These are phyloP conservation scores for Drosophila saltans DNA, from an alignment of 1,140 invertebrate species.

Conservation along the genomic window DNA sequence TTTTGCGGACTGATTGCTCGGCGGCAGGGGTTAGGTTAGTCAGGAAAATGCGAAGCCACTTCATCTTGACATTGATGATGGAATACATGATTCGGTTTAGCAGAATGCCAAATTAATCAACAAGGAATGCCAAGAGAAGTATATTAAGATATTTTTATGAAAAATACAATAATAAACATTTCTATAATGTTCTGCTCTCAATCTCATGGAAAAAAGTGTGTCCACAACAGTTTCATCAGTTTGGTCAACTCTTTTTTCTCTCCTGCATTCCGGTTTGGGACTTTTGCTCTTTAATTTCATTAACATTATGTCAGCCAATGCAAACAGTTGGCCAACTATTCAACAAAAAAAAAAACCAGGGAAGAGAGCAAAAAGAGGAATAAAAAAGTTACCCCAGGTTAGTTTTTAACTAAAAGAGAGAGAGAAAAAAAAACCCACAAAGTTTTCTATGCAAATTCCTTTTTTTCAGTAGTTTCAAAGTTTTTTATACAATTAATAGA, in stretches of 20 bases:
- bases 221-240: neutral
- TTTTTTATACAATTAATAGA: conserved; percentile 69
- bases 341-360: conserved; percentile 10
- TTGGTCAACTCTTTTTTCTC: neutral
- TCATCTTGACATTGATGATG: conserved; percentile 51
- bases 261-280: neutral
- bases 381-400: neutral
- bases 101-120: neutral
- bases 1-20: conserved; percentile 23
- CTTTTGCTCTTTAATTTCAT: conserved; percentile 47
- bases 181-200: too few relatives aligned
- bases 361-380: neutral
- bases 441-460: conserved; percentile 43
- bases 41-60: conserved; percentile 25
- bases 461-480: conserved; percentile 19
- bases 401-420: neutral
- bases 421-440: neutral
- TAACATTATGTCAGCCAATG: conserved; percentile 20
- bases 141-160: neutral
- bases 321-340: conserved; percentile 22
- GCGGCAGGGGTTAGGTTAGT: conserved; percentile 25
- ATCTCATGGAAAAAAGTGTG: neutral
- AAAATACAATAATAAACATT: too few relatives aligned
- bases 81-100: conserved; percentile 46
- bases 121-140: neutral